A percentile compares a stretch with the other conserved stretches of the same genome.
Evolutionary conservation across 2,113 vertebrate genomes (phyloP).

Genomic region (Hypanus sabinus): DNA sequence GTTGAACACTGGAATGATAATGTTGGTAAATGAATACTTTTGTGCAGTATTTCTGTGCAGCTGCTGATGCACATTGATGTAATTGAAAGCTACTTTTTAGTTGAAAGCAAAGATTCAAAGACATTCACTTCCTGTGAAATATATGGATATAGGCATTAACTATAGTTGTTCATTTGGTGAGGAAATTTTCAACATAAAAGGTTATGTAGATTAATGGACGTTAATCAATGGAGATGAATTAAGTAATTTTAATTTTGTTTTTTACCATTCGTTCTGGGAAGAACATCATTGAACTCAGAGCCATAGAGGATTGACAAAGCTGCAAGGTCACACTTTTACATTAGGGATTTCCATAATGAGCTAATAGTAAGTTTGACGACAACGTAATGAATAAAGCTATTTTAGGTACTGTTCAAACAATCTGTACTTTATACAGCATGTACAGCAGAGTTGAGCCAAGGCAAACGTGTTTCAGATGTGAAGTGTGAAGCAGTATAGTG

Average conservation of each 20-base stretch:
- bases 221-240: background rate
- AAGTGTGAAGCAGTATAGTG: background rate
- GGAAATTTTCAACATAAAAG: background rate
- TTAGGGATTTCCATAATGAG: slow-evolving; percentile 6
- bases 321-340: slow-evolving; percentile 9
- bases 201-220: background rate
- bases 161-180: background rate
- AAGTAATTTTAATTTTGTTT: background rate
- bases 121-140: background rate
- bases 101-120: background rate
- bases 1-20: background rate
- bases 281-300: background rate
- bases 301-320: slow-evolving; percentile 27
- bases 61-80: background rate
- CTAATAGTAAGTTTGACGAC: background rate
- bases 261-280: background rate
- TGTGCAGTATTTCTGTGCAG: background rate
- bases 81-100: background rate
- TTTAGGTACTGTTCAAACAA: slow-evolving; percentile 3
- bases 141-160: background rate
- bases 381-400: slow-evolving; percentile 25
- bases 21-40: background rate
- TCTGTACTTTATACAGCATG: slow-evolving; percentile 3
- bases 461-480: background rate
- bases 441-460: background rate